Evolutionary conservation across 2,888 invertebrate genomes (phyloP).

Genomic region (Boloria selene): DNA sequence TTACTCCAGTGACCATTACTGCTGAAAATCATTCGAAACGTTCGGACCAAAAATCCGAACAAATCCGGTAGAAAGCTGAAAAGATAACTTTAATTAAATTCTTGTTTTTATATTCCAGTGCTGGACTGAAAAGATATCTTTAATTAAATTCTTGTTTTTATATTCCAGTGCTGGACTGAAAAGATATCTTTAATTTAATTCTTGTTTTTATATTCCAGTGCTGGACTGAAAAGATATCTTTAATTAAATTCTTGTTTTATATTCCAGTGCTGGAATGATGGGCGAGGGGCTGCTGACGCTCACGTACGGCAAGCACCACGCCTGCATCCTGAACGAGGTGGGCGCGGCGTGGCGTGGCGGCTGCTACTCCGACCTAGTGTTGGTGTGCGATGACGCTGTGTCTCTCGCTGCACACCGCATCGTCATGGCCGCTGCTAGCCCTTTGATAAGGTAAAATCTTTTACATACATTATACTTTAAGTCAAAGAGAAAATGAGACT

Average conservation of each 20-base stretch:
- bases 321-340: conserved; percentile 95
- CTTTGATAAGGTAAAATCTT: conserved; percentile 86
- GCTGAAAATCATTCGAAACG: no score
- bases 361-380: conserved; percentile 92
- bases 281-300: conserved; percentile 91
- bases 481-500: not conserved
- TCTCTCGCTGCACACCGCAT: conserved; percentile 91
- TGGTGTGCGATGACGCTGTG: conserved; percentile 92
- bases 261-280: conserved; percentile 81
- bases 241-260: conserved; percentile 36
- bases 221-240: not conserved
- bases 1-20: no score
- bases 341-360: conserved; percentile 94
- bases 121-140: not conserved
- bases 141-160: conserved; percentile 33
- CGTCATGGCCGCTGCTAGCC: conserved; percentile 93
- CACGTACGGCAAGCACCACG: conserved; percentile 96
- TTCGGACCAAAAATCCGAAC: no score
- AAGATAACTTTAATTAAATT: no score
- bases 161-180: conserved; percentile 79
- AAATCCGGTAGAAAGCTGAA: no score
- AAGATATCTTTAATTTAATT: no score
- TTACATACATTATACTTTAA: not conserved
- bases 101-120: no score
- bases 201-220: no score